A percentile compares a stretch with the other conserved stretches of the same genome.
phyloP scores from a whole-genome alignment of 2,797 vertebrate species.

The Xenops minutus region DNA sequence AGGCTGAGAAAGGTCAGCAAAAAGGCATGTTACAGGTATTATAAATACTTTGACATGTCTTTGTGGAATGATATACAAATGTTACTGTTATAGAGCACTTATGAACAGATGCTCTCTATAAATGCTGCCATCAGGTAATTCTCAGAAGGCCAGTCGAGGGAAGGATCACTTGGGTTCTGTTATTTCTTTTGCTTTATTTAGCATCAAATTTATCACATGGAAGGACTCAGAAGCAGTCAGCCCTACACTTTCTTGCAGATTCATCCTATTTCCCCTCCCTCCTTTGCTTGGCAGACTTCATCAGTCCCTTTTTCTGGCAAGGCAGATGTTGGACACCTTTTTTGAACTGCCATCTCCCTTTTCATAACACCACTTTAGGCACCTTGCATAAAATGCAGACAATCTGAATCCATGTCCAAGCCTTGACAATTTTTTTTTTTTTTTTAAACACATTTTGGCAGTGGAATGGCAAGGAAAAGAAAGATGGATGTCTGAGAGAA shows the following conservation, averaged over 20 bases:
- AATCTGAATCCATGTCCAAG: not conserved
- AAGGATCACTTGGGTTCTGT: not conserved
- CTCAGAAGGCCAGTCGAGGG: not conserved
- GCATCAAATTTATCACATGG: not conserved
- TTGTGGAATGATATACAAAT: not conserved
- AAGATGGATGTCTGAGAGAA: not conserved
- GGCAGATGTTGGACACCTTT: not conserved
- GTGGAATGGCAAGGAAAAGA: not conserved
- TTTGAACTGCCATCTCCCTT: not conserved
- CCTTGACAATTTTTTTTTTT: not conserved
- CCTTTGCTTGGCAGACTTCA: not conserved
- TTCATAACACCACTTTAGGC: not conserved
- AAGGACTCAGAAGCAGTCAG: not conserved
- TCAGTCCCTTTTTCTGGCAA: not conserved
- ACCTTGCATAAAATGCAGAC: not conserved
- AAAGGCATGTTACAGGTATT: not conserved
- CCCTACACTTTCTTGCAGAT: not conserved
- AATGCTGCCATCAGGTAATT: not conserved
- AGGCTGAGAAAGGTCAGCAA: conserved; percentile 42
- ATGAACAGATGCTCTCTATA: not conserved
- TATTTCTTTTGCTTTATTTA: not conserved
- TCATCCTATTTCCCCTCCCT: not conserved
- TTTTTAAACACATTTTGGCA: not conserved
- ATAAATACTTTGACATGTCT: not conserved
- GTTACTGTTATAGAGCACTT: not conserved